Base-by-base conservation (phyloP, 2,113 vertebrate species). In the Callopanchax toddi region DNA sequence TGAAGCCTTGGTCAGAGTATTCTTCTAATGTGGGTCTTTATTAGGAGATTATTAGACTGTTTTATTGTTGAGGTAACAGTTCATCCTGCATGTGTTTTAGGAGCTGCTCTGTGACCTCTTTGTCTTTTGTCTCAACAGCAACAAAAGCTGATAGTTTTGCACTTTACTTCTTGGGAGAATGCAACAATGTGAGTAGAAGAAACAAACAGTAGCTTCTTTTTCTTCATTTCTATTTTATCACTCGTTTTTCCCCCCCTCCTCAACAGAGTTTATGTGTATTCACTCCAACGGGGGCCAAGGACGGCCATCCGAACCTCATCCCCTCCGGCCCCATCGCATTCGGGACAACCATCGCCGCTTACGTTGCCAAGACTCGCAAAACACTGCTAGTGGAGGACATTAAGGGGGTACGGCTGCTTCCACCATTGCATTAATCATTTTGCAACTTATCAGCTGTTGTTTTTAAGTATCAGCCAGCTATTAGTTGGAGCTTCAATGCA, bases 151-250 rank as follows among this genome's bases (percentile, higher is more conserved):
- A 99, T 87, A 95, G 95, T 92, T 98, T 99, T 94, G 95, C 96
- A 93, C 94, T 99, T 74, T 99, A 99, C 92, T 99, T 98, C 92
- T 93, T 99, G 87, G 97, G 96, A 91, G 96, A 99, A 93, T 98
- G 97, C 93, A 99, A 98, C 95, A 99, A 98, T 91, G 97, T 99
- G 93, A 98, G 97, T 96, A 87, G 13, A 3, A 11, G 6, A 20
- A 39, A 9, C n/a, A 54, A 10, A 40, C 36, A 12, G 5, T 29
- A 39, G 1, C 22, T 11, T 76, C 1, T 45, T 18, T 26, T n/a
- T 32, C 11, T 25, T 7, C 18, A 60, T 73, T 46, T 51, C 51
- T 15, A 51, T 52, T 49, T 50, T 21, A 10, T 23, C 51, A 26
- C 48, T 64, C 23, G 4, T 63, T 26, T 52, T 6, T 69, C 66